Evolutionary conservation across 2,113 vertebrate species (phyloP), one percentile per base, ranked within the genome.

Genomic region (Mastomys natalensis): DNA sequence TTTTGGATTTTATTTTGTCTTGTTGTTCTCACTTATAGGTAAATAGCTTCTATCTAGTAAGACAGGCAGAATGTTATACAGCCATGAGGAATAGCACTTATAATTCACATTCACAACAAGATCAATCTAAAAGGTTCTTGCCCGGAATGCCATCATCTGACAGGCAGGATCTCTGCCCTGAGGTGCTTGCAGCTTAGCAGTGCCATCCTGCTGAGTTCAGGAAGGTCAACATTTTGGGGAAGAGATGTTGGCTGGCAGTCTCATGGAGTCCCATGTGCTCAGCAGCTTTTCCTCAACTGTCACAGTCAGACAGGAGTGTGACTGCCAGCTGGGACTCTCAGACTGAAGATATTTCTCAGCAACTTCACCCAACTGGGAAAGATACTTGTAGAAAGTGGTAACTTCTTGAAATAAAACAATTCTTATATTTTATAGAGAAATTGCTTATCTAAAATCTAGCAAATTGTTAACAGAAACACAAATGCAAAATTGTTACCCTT

Each of bases 391-490:
- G 70, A 96, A 94, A 80, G 26, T 17, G 80, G 17, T 0, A 7
- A 16, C 51, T 77, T 60, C 81, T 66, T 66, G 43, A 90, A 95
- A 92, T 26, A 85, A 85, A 37, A 78, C 70, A 95, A 55, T 82
- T 90, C 55, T 76, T 26, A 55, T 16, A 80, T 73, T 87, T 73
- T 51, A 64, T 53, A 81, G 64, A 93, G 87, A 76, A 91, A 66
- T 6, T n/a, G 40, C 62, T 87, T 62, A 64, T 37, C 76, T 12
- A 70, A 93, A 94, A 84, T n/a, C 92, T 12, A 62, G 64, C 6
- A 15, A 96, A 74, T 1, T 92, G 58, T 68, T 74, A 96, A 70
- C 34, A 92, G 95, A 93, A 85, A 66, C 70, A 85, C 12, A 34
- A 93, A 94, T 19, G 78, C 2, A 94, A 78, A 17, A 80, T 1